Conservation (phyloP, 2,113 vertebrate species). For the Vireo altiloquus region DNA sequence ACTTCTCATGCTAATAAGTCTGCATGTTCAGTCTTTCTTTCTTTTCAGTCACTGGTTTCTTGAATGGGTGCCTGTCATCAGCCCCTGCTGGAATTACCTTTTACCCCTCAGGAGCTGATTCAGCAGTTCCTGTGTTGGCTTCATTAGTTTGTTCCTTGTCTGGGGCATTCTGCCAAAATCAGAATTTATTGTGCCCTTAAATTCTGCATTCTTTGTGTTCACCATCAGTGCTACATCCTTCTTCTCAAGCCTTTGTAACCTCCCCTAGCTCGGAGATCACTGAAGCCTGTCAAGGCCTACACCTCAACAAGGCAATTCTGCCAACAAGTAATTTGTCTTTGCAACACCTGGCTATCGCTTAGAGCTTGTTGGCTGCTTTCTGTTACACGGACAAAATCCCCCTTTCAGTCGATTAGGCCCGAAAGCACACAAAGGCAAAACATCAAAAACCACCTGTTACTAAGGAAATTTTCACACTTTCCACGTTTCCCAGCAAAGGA, state of each 20-base stretch:
- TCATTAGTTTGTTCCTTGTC: not conserved
- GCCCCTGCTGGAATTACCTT: not conserved
- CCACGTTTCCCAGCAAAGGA: fast-evolving
- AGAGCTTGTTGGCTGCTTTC: not conserved
- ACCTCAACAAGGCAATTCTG: not conserved
- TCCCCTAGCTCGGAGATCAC: not conserved
- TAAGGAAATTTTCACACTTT: not conserved
- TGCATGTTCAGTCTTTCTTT: not conserved
- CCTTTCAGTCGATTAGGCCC: not conserved
- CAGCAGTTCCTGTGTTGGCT: not conserved
- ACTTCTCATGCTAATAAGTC: not conserved
- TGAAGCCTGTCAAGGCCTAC: not conserved
- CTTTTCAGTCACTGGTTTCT: not conserved
- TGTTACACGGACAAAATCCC: not conserved
- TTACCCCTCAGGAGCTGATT: fast-evolving
- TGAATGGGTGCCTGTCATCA: not conserved
- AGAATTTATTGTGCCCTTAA: no score
- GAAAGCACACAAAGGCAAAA: not conserved
- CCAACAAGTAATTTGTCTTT: not conserved
- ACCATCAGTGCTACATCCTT: not conserved
- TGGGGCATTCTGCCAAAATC: not conserved
- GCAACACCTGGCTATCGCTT: not conserved
- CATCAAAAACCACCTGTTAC: no score
- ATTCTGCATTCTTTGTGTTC: not conserved
- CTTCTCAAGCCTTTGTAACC: not conserved